A percentile compares a stretch with the other conserved stretches of the same genome.
These are phyloP conservation scores for Heliothis subflexa DNA, from an alignment of 1,140 invertebrate species.

Conservation along the genomic window DNA sequence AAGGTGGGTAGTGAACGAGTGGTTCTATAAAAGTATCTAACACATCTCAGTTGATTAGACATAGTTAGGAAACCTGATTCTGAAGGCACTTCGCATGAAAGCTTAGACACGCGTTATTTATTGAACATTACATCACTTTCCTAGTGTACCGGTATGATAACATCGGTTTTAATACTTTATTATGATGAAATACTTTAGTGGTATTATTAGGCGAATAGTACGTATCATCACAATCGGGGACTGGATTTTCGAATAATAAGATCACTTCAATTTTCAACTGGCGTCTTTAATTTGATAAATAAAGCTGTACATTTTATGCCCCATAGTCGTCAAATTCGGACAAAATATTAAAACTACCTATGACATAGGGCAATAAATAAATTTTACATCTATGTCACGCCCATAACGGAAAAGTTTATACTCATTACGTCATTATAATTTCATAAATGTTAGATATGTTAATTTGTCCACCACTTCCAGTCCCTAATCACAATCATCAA, in stretches of 20 bases:
- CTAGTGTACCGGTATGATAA: conserved; percentile 25
- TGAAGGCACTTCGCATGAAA: conserved; percentile 9
- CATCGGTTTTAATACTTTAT: conserved; percentile 26
- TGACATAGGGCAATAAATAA: too few relatives aligned
- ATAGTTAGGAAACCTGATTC: conserved; percentile 23
- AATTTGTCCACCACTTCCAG: too few relatives aligned
- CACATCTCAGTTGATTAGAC: conserved; percentile 18
- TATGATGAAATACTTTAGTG: conserved; percentile 11
- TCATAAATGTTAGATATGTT: too few relatives aligned
- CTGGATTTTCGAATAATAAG: too few relatives aligned
- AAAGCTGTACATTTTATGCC: too few relatives aligned
- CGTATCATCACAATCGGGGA: conserved; percentile 28
- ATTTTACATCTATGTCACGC: too few relatives aligned
- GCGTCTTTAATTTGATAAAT: too few relatives aligned
- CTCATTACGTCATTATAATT: too few relatives aligned
- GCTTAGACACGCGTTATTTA: conserved; percentile 37
- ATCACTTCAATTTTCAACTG: too few relatives aligned
- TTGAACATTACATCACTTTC: conserved; percentile 27
- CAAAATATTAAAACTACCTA: too few relatives aligned
- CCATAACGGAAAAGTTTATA: too few relatives aligned
- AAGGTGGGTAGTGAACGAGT: conserved; percentile 3
- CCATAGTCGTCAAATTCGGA: too few relatives aligned
- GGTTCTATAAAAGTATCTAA: not conserved
- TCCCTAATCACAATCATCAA: not conserved
- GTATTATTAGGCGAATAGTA: conserved; percentile 30